Evolutionary conservation across 2,888 invertebrate species (phyloP).

Genomic region (Dryadula phaetusa): DNA sequence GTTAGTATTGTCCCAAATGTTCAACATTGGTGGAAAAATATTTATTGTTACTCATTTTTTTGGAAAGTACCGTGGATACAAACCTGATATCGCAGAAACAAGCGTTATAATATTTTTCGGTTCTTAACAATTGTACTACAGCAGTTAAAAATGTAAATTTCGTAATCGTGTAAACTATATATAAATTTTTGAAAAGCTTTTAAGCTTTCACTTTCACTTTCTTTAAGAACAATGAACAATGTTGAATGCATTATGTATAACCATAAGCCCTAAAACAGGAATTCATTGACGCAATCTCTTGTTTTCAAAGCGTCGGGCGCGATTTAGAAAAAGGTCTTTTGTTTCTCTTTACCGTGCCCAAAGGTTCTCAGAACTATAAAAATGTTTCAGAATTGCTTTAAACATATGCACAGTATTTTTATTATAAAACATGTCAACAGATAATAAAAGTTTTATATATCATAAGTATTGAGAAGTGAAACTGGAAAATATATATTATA

Average conservation of each 20-base stretch:
- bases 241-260: constrained; percentile 26
- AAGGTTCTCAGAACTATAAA: constrained; percentile 52
- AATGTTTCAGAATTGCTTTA: not conserved
- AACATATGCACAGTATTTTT: not conserved
- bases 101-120: no score
- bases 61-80: no score
- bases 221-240: constrained; percentile 23
- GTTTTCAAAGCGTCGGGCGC: constrained; percentile 66
- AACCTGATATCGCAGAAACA: no score
- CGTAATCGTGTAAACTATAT: not conserved
- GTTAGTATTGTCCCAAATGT: no score
- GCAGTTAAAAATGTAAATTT: not conserved
- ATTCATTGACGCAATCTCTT: constrained; percentile 57
- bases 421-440: no score
- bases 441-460: no score
- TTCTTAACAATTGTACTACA: no score
- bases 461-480: no score
- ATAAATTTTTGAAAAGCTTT: constrained; percentile 7
- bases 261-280: constrained; percentile 30
- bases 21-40: no score
- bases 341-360: constrained; percentile 68
- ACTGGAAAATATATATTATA: no score
- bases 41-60: no score
- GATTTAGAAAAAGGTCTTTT: constrained; percentile 70
- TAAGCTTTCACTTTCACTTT: constrained; percentile 5